Conservation (phyloP, 2,797 vertebrate genomes). For the Sebastes taczanowskii region DNA sequence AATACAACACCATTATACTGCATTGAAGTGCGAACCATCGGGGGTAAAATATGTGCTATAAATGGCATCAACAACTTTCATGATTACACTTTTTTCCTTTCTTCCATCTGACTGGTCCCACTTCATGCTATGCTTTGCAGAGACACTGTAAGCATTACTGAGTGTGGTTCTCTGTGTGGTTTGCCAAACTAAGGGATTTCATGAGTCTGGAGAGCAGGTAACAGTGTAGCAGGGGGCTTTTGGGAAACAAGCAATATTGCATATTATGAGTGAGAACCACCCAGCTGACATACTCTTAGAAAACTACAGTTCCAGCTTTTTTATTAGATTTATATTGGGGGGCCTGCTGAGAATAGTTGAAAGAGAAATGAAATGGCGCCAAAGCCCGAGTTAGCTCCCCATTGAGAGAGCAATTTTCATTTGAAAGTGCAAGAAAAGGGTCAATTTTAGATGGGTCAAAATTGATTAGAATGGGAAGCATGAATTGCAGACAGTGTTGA, state of each 20-base stretch:
- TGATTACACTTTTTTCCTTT: constrained; percentile 4
- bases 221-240: not conserved
- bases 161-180: constrained; percentile 16
- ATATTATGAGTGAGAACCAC: constrained; percentile 37
- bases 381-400: constrained; percentile 48
- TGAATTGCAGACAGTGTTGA: constrained; percentile 9
- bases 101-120: constrained; percentile 7
- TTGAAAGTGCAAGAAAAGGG: constrained; percentile 62
- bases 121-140: not conserved
- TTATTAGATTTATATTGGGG: constrained; percentile 67
- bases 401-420: constrained; percentile 62
- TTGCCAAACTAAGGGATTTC: constrained; percentile 41
- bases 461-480: constrained; percentile 58
- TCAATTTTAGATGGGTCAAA: constrained; percentile 62
- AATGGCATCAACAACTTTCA: not conserved
- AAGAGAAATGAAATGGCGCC: constrained; percentile 57
- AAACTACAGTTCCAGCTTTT: constrained; percentile 34
- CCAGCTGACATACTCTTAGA: constrained; percentile 36
- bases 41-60: not conserved
- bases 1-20: not conserved
- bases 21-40: not conserved
- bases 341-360: constrained; percentile 62
- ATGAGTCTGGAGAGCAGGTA: constrained; percentile 38
- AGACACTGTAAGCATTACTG: constrained; percentile 3
- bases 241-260: constrained; percentile 30